Evolutionary conservation across 2,113 vertebrate genomes (phyloP).

Genomic region (Morone saxatilis): DNA sequence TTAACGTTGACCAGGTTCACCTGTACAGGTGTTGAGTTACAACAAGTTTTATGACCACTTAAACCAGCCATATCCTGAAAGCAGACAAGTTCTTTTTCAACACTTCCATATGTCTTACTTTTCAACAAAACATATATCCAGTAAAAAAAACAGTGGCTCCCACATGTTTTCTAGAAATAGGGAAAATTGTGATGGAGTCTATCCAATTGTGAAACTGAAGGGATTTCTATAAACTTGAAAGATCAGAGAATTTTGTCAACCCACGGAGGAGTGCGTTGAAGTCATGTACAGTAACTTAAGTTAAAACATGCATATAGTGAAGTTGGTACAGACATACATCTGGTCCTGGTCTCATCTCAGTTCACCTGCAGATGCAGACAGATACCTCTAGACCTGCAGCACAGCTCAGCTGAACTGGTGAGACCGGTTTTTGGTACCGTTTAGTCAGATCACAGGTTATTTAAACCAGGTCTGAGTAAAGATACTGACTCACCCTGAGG

Average conservation of each 20-base stretch:
- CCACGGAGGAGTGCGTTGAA: constrained; percentile 31
- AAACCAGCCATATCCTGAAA: background rate
- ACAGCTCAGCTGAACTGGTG: constrained; percentile 38
- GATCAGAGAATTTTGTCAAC: constrained; percentile 25
- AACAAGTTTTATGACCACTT: constrained; percentile 13
- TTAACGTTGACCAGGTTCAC: constrained; percentile 67
- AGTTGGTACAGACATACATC: constrained; percentile 3
- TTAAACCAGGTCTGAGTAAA: constrained; percentile 54
- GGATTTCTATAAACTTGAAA: background rate
- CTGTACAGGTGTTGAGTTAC: constrained; percentile 60
- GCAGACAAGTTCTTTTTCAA: constrained; percentile 1
- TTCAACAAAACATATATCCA: background rate
- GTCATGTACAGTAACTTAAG: constrained; percentile 26
- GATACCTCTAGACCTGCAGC: constrained; percentile 43
- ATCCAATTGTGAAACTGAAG: constrained; percentile 4
- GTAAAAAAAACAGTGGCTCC: background rate
- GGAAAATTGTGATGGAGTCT: background rate
- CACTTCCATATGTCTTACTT: background rate
- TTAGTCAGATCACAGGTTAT: constrained; percentile 46
- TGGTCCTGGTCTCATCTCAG: constrained; percentile 29
- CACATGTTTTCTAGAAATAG: constrained; percentile 3
- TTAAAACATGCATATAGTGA: constrained; percentile 67
- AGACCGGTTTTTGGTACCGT: constrained; percentile 48
- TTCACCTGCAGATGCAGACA: constrained; percentile 26
- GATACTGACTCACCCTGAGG: constrained; percentile 45